Evolutionary conservation across 1,140 invertebrate species (phyloP).

Genomic region (Apis cerana): DNA sequence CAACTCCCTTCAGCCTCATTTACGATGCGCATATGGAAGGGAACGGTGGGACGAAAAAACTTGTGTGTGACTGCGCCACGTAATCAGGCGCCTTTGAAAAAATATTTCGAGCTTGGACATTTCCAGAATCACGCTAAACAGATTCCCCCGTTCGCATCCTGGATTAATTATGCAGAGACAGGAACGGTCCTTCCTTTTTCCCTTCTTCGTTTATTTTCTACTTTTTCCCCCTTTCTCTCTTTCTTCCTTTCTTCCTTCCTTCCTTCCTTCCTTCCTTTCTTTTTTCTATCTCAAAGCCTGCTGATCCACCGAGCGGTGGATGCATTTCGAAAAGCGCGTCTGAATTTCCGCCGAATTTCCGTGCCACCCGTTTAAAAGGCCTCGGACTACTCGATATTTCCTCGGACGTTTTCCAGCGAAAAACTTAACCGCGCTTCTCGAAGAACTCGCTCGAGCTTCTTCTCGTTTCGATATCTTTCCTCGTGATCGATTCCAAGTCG

Average conservation of each 20-base stretch:
- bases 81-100: conserved; percentile 63
- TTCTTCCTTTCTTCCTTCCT: conserved; percentile 1
- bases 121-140: conserved; percentile 61
- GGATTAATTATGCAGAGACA: conserved; percentile 58
- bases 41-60: background rate
- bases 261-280: background rate
- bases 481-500: too few relatives aligned
- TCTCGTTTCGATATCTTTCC: too few relatives aligned
- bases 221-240: background rate
- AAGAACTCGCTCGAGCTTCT: too few relatives aligned
- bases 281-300: conserved; percentile 17
- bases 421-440: conserved; percentile 43
- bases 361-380: conserved; percentile 42
- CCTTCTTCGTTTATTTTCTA: background rate
- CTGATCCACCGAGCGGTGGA: conserved; percentile 42
- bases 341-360: conserved; percentile 53
- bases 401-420: conserved; percentile 57
- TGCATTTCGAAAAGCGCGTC: conserved; percentile 43
- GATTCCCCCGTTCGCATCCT: conserved; percentile 54
- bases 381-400: conserved; percentile 20
- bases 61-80: conserved; percentile 13
- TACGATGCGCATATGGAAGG: conserved; percentile 40
- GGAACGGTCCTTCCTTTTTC: conserved; percentile 21
- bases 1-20: conserved; percentile 54
- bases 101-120: conserved; percentile 60